These are phyloP conservation scores for Drosophila paulistorum DNA, from an alignment of 1,140 invertebrate species.

Conservation along the genomic window DNA sequence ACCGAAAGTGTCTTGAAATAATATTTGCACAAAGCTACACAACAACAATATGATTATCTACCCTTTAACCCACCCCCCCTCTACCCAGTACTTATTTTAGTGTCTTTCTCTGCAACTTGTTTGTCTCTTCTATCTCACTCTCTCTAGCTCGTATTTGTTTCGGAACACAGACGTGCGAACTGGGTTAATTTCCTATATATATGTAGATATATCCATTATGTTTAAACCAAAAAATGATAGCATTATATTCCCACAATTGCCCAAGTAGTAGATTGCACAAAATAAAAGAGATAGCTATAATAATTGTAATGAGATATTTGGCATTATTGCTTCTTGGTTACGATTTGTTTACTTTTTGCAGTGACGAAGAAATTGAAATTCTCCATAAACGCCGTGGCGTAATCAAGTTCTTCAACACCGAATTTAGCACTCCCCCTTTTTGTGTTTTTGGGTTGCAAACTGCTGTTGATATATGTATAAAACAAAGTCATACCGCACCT, in stretches of 20 bases:
- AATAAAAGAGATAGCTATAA: neutral
- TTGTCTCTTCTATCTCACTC: constrained; percentile 6
- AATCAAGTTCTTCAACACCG: neutral
- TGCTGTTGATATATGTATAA: no score
- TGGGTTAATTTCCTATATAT: constrained; percentile 78
- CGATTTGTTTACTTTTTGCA: neutral
- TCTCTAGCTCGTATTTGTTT: constrained; percentile 67
- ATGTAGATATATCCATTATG: constrained; percentile 30
- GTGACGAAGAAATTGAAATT: constrained; percentile 1
- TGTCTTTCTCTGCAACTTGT: constrained; percentile 12
- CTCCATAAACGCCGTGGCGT: neutral
- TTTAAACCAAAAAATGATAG: constrained; percentile 1
- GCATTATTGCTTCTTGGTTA: neutral
- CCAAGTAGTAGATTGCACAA: constrained; percentile 2
- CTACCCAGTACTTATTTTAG: constrained; percentile 5
- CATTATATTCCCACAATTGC: constrained; percentile 9
- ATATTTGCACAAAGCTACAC: constrained; percentile 68
- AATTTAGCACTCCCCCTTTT: neutral
- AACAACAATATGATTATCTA: constrained; percentile 49
- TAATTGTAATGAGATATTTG: constrained; percentile 10
- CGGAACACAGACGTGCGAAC: constrained; percentile 75
- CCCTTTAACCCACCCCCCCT: neutral
- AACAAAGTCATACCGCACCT: constrained; percentile 3
- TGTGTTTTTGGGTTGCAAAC: neutral
- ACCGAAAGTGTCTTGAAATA: constrained; percentile 48